Base-by-base conservation (phyloP, 2,113 vertebrate genomes). In the Leptosomus discolor region DNA sequence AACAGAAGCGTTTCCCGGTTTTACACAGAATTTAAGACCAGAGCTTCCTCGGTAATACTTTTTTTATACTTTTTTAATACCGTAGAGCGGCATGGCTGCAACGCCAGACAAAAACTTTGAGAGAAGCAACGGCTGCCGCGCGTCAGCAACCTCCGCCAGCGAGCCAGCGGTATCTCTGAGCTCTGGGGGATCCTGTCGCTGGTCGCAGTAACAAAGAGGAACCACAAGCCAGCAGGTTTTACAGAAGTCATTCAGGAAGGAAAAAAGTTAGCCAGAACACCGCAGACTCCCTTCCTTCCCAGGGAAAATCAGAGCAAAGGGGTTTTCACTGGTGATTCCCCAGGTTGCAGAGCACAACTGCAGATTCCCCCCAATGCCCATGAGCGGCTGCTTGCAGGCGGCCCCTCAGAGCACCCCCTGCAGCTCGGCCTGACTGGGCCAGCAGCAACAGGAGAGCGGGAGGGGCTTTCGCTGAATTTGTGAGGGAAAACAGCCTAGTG, bases 221-320 rank as follows among this genome's bases (percentile, higher is more conserved):
- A 75, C 50, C 21, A 1, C 1, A 9, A 75, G 65, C 53, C 73
- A 69, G 0, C 12, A 0, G 29, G 57, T 32, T 63, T 83, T 69
- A 30, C 65, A 46, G 45, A 43, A 46, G 90, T 80, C 84, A 10
- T 41, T 73, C 57, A 91, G 94, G 96, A 96, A 97, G 95, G 94
- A 90, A 96, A 67, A 93, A 73, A 65, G 57, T 27, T 37, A 24
- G 75, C 23, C 84, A 76, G 89, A 76, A 39, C 71, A 41, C 61
- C 53, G 29, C 61, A 43, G 69, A 27, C 57, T 81, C 30, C 2
- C 77, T 92, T 97, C 94, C 92, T 91, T 94, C 36, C 69, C 84
- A n/a, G 81, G 64, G 45, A 57, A 89, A 96, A 96, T 0, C 12
- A 76, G 95, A 81, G 88, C 83, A 93, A 50, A 95, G 65, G 81